Evolutionary conservation across 2,113 vertebrate species (phyloP).

Genomic region (Brienomyrus longianalis): DNA sequence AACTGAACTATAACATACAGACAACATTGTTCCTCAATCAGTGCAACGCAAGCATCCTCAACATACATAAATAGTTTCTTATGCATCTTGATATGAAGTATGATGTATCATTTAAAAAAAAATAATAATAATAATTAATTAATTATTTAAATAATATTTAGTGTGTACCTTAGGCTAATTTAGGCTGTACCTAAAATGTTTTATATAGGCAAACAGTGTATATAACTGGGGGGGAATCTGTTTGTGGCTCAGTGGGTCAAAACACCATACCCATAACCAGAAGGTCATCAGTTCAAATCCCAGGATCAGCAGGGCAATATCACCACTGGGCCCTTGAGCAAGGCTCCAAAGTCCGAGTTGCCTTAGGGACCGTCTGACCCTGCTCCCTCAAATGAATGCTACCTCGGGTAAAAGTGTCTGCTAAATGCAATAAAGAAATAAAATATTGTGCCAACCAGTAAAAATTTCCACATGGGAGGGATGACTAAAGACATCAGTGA

Average conservation of each 20-base stretch:
- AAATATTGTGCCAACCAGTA: background rate
- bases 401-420: background rate
- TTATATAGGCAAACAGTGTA: background rate
- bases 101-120: background rate
- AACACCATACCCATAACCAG: background rate
- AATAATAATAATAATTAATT: too few relatives aligned
- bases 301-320: background rate
- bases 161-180: too few relatives aligned
- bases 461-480: background rate
- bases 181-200: background rate
- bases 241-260: background rate
- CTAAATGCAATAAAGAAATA: background rate
- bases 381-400: background rate
- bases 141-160: too few relatives aligned
- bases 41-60: background rate
- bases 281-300: background rate
- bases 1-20: background rate
- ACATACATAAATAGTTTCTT: background rate
- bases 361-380: background rate
- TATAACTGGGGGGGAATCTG: background rate
- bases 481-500: background rate
- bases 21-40: background rate
- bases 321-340: background rate
- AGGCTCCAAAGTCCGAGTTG: background rate
- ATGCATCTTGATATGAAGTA: background rate